phyloP scores from a whole-genome alignment of 92 coral and sea anemone species.

The Scolanthus callimorphus region DNA sequence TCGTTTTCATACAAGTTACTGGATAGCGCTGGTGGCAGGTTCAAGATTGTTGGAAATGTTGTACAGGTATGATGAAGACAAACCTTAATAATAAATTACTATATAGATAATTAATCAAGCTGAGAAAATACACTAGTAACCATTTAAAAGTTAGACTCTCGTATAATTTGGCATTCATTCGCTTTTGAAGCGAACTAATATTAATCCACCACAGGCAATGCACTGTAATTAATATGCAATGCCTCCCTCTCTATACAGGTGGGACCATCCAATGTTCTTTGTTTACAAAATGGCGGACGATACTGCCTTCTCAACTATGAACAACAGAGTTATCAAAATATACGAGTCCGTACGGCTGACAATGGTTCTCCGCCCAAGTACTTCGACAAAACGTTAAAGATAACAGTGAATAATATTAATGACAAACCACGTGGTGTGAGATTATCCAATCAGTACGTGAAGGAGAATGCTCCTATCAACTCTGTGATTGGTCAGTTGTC shows the following conservation, averaged over 20 bases:
- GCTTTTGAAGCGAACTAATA: no score
- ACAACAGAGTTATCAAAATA: constrained; percentile 30
- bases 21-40: constrained; percentile 69
- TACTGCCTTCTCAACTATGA: constrained; percentile 67
- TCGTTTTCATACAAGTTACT: constrained; percentile 54
- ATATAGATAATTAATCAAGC: no score
- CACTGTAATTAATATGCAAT: no score
- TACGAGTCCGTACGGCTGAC: constrained; percentile 75
- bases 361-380: constrained; percentile 79
- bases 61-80: no score
- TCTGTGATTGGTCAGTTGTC: constrained; percentile 53
- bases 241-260: constrained; percentile 25
- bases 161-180: no score
- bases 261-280: constrained; percentile 59
- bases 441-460: constrained; percentile 66
- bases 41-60: no score
- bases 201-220: no score
- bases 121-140: no score
- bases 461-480: constrained; percentile 67
- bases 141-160: no score
- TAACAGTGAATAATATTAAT: constrained; percentile 51
- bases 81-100: no score
- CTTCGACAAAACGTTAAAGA: constrained; percentile 33
- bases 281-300: constrained; percentile 57
- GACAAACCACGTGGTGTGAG: constrained; percentile 76